Conservation (phyloP, 2,797 vertebrate species). For the Coreius guichenoti region DNA sequence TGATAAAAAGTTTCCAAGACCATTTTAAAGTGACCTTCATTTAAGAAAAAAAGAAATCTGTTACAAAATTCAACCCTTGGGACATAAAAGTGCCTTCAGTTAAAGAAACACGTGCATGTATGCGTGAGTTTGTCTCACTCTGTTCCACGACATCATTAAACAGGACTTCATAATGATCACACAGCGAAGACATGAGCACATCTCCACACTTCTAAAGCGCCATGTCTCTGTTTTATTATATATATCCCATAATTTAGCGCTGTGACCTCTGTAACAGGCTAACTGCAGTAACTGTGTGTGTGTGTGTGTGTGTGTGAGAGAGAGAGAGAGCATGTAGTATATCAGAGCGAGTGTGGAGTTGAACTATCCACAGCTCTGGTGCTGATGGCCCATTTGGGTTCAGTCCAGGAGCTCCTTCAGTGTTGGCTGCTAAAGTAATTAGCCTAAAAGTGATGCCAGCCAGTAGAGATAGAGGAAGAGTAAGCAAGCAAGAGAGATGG, state of each 20-base stretch:
- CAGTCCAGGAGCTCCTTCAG: conserved; percentile 82
- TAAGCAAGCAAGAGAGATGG: conserved; percentile 35
- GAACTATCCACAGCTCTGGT: conserved; percentile 71
- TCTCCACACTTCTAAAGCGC: conserved; percentile 23
- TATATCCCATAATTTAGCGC: conserved; percentile 45
- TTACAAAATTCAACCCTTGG: not conserved
- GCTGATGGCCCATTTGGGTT: conserved; percentile 78
- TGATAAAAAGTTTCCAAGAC: not conserved
- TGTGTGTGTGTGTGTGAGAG: not conserved
- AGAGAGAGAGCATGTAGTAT: conserved; percentile 55
- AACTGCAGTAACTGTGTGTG: conserved; percentile 15
- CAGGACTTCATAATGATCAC: not conserved
- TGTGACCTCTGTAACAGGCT: conserved; percentile 53
- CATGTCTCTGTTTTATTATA: conserved; percentile 50
- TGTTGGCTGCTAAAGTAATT: conserved; percentile 82
- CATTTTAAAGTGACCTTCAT: not conserved
- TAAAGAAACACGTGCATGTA: not conserved
- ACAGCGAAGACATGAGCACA: conserved; percentile 25
- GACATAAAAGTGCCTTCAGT: not conserved
- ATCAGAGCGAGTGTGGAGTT: conserved; percentile 69
- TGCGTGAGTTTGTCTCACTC: not conserved
- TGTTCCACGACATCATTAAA: conserved; percentile 24
- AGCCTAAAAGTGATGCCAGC: conserved; percentile 78
- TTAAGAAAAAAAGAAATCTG: not conserved
- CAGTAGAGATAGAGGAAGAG: conserved; percentile 50